Conservation (phyloP, 2,888 invertebrate genomes). For the Melieria omissa region DNA sequence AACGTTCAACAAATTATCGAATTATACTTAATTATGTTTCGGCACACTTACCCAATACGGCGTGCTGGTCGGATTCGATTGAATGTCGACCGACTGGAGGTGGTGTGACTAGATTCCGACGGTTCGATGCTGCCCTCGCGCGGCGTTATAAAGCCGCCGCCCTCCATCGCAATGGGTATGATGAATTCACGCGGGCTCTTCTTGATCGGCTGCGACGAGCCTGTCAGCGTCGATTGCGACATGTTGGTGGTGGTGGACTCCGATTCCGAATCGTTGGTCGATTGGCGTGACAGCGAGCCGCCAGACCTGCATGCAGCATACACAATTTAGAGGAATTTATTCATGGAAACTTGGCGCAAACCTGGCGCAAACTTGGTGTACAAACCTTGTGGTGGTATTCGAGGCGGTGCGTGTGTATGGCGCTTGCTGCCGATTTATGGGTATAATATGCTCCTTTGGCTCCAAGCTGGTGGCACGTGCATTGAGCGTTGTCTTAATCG, state of each 20-base stretch:
- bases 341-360: not conserved
- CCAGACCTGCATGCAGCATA: constrained; percentile 54
- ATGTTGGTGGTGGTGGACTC: constrained; percentile 68
- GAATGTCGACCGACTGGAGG: constrained; percentile 69
- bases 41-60: constrained; percentile 73
- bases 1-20: not conserved
- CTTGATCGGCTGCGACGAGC: constrained; percentile 77
- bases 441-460: constrained; percentile 77
- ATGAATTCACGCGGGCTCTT: constrained; percentile 92
- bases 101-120: constrained; percentile 72
- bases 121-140: constrained; percentile 81
- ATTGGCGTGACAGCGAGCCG: constrained; percentile 69
- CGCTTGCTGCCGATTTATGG: constrained; percentile 70
- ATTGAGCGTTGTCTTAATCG: constrained; percentile 59
- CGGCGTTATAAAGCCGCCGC: constrained; percentile 79
- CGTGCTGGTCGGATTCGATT: constrained; percentile 69
- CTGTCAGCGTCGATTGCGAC: constrained; percentile 72
- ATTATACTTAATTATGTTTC: not conserved
- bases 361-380: constrained; percentile 6
- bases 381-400: constrained; percentile 61
- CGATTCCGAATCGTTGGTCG: constrained; percentile 79
- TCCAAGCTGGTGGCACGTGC: constrained; percentile 71
- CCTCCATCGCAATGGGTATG: constrained; percentile 93
- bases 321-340: constrained; percentile 5
- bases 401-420: constrained; percentile 62